phyloP scores from a whole-genome alignment of 2,113 vertebrate genomes.

The Cheilinus undulatus region DNA sequence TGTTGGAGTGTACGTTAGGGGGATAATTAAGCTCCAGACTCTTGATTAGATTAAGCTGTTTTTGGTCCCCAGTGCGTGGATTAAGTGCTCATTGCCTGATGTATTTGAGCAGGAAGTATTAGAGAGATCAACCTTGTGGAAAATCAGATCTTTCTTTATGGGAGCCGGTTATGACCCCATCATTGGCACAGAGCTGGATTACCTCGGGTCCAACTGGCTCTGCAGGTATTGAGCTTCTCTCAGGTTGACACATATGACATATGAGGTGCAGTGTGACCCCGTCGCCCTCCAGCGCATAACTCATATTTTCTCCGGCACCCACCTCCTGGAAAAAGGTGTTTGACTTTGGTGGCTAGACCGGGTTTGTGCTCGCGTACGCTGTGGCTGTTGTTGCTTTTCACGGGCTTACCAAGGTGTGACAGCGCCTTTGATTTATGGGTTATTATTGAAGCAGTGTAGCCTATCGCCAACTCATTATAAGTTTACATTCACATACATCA shows the following conservation, averaged over 20 bases:
- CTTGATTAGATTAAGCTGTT: conserved; percentile 83
- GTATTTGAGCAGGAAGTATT: conserved; percentile 75
- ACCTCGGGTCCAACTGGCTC: conserved; percentile 71
- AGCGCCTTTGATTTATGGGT: conserved; percentile 83
- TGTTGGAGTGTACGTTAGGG: conserved; percentile 77
- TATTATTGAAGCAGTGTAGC: conserved; percentile 84
- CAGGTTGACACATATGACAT: conserved; percentile 78
- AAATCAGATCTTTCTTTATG: conserved; percentile 77
- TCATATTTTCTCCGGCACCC: conserved; percentile 65
- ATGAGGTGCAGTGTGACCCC: conserved; percentile 75
- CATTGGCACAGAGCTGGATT: conserved; percentile 72
- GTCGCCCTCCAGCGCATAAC: conserved; percentile 65
- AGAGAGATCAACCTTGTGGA: conserved; percentile 78
- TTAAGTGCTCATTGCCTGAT: conserved; percentile 76
- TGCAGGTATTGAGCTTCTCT: conserved; percentile 71
- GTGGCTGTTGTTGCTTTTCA: conserved; percentile 73
- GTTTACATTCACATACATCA: conserved; percentile 84
- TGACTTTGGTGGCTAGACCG: conserved; percentile 70
- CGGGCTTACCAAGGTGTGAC: conserved; percentile 76
- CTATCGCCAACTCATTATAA: conserved; percentile 83
- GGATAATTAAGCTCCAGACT: conserved; percentile 81
- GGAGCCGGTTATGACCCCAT: conserved; percentile 74
- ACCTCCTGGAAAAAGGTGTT: conserved; percentile 65
- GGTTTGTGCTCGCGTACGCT: conserved; percentile 57
- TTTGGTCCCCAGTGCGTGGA: conserved; percentile 73